Evolutionary conservation across 2,113 vertebrate genomes (phyloP), one percentile per base, ranked within the genome.

Genomic region (Pterocles burchelli): DNA sequence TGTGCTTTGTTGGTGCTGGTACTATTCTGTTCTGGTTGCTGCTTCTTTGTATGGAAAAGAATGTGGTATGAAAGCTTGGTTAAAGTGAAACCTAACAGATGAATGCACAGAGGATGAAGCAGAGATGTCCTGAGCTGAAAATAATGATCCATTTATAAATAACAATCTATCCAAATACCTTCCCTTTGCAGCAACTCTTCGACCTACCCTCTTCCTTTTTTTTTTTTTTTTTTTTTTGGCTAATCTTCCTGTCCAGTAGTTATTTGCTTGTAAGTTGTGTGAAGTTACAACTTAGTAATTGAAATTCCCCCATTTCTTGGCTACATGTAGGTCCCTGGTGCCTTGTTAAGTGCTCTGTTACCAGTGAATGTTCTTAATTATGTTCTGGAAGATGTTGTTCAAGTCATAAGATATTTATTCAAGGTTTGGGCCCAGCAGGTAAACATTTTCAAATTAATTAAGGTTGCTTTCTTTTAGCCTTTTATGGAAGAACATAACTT

Each of bases 391-490:
- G 84, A 65, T 11, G 8, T 77, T 94, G 85, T 84, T 93, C 68
- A 41, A 95, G 76, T 95, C 95, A 92, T 57, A 93, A 95, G 95
- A 84, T 76, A 85, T 95, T 95, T 95, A 48, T 66, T 87, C 73
- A 83, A 91, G 94, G 51, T 93, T 90, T 95, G 67, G 82, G 61
- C 95, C 65, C 93, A 96, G 95, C 91, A 96, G 95, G 94, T 94
- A 82, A 85, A 89, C 61, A 63, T 96, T 92, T 88, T 96, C 48
- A 91, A 81, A 96, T 96, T 95, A 91, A 86, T 95, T 90, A 88
- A 54, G 66, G 48, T 78, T 96, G 68, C 85, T 20, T 26, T 80
- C 62, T 36, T 49, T 90, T 71, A 38, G 75, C 1, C 28, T 74
- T 77, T 91, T 46, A 25, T 65, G 26, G 85, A 70, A 82, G n/a